A percentile compares a stretch with the other conserved stretches of the same genome.
phyloP scores from a whole-genome alignment of 2,797 vertebrate genomes.

The Momotus momota region DNA sequence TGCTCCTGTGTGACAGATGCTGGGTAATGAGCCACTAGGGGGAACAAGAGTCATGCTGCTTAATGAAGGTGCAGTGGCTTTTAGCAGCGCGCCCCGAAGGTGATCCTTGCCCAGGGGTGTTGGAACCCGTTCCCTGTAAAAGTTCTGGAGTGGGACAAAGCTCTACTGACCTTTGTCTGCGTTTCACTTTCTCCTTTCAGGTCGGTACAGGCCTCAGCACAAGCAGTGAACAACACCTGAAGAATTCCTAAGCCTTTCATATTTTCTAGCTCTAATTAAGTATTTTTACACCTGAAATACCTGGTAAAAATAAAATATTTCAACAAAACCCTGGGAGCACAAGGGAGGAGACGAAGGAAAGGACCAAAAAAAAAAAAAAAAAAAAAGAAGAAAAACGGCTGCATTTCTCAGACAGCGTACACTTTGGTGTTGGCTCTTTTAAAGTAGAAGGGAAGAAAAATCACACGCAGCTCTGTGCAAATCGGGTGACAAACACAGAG shows the following conservation, averaged over 20 bases:
- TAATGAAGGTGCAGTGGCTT: conserved; percentile 37
- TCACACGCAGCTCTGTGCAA: not conserved
- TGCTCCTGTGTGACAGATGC: not conserved
- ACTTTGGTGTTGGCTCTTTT: not conserved
- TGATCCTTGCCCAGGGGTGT: not conserved
- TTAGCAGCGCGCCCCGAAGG: not conserved
- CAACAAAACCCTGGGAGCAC: not conserved
- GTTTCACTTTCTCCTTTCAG: not conserved
- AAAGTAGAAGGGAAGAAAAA: not conserved
- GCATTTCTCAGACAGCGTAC: not conserved
- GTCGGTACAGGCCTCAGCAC: not conserved
- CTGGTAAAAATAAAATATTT: not conserved
- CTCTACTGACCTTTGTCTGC: not conserved
- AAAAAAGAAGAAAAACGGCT: not conserved
- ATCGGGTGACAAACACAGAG: not conserved
- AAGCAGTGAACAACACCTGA: not conserved
- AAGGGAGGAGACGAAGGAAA: not conserved
- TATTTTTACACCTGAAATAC: not conserved
- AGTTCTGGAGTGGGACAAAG: not conserved
- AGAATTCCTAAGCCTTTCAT: not conserved
- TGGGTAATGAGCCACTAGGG: conserved; percentile 50
- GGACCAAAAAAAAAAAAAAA: not conserved
- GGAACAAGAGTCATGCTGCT: conserved; percentile 63
- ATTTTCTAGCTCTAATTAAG: not conserved
- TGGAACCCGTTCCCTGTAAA: not conserved